phyloP scores from a whole-genome alignment of 2,797 vertebrate genomes.

The Orestias chungarensis region DNA sequence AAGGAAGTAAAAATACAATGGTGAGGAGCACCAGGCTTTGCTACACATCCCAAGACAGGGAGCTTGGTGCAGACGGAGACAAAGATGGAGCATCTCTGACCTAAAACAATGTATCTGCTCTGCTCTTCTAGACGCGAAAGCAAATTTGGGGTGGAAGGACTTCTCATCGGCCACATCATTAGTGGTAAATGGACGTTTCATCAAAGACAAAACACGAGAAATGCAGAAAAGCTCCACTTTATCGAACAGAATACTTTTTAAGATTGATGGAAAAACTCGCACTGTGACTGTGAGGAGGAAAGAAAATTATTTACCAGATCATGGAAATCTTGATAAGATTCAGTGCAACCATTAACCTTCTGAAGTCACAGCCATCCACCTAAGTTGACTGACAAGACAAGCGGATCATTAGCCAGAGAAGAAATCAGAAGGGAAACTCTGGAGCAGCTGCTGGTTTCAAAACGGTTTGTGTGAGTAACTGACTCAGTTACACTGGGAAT shows the following conservation, averaged over 20 bases:
- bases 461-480: no score
- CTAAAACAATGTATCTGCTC: conserved; percentile 62
- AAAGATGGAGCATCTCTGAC: conserved; percentile 55
- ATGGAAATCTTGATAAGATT: background rate
- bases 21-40: conserved; percentile 61
- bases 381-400: no score
- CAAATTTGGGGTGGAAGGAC: conserved; percentile 46
- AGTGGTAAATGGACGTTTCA: conserved; percentile 43
- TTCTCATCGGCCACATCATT: conserved; percentile 48
- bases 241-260: conserved; percentile 32
- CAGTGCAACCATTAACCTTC: background rate
- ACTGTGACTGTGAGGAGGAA: background rate
- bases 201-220: conserved; percentile 22
- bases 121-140: conserved; percentile 34
- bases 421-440: no score
- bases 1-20: conserved; percentile 50
- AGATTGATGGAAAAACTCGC: conserved; percentile 18
- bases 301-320: background rate
- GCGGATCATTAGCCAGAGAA: no score
- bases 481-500: no score
- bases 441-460: no score
- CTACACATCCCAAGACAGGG: conserved; percentile 62
- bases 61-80: conserved; percentile 55
- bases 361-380: no score
- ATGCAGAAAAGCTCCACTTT: conserved; percentile 37